A percentile compares a stretch with the other conserved stretches of the same genome.
phyloP scores from a whole-genome alignment of 2,113 vertebrate genomes.

The Prinia subflava region DNA sequence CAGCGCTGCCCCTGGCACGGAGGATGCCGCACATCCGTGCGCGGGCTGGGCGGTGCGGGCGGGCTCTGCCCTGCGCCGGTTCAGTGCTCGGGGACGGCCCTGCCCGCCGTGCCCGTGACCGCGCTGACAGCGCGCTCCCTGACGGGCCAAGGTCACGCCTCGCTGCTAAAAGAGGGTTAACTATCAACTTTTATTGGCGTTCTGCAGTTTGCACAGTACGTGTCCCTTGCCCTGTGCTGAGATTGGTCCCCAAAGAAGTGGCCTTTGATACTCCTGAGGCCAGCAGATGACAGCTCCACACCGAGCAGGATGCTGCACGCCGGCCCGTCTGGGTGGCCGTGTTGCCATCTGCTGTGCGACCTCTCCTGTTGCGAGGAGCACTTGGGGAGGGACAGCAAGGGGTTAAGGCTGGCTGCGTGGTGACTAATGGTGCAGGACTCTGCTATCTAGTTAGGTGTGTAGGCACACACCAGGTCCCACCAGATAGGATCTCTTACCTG shows the following conservation, averaged over 20 bases:
- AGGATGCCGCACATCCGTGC: neutral
- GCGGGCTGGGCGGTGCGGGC: neutral
- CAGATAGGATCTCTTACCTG: conserved; percentile 49
- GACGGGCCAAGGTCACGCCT: neutral
- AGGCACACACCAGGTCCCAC: conserved; percentile 29
- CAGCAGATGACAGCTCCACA: neutral
- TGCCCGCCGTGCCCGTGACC: neutral
- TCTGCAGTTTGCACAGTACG: neutral
- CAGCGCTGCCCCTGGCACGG: neutral
- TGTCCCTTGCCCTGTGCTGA: neutral
- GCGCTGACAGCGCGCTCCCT: fast-evolving
- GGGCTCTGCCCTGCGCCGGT: fast-evolving
- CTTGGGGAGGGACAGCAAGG: neutral
- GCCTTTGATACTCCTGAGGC: neutral
- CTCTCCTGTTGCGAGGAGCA: neutral
- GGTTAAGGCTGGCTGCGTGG: neutral
- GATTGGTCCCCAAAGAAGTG: neutral
- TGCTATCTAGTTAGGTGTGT: conserved; percentile 51
- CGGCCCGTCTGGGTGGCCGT: fast-evolving
- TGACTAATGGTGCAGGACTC: conserved; percentile 50
- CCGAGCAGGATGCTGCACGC: fast-evolving
- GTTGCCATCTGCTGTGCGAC: neutral
- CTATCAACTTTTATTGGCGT: conserved; percentile 31
- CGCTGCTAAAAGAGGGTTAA: neutral
- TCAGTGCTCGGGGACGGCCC: neutral